Evolutionary conservation across 2,888 invertebrate genomes (phyloP).

Genomic region (Teinopalpus imperialis): DNA sequence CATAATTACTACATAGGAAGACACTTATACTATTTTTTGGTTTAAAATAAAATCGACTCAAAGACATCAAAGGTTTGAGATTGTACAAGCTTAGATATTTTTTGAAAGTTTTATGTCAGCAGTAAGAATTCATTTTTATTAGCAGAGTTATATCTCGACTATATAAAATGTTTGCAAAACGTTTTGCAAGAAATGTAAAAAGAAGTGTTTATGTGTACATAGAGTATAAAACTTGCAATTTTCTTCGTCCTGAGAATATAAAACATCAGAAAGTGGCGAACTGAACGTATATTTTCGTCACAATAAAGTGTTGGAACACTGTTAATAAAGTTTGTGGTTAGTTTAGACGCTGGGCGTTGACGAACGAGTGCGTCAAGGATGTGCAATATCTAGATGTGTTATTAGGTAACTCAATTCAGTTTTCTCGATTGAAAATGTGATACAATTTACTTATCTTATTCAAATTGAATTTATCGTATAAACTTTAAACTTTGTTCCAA

Average conservation of each 20-base stretch:
- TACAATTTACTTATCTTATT: no score
- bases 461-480: no score
- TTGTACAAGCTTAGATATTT: no score
- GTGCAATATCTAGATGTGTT: not conserved
- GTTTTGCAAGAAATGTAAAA: slow-evolving; percentile 3
- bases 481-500: no score
- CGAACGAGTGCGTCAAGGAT: slow-evolving; percentile 3
- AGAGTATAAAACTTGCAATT: slow-evolving; percentile 16
- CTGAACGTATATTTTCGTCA: slow-evolving; percentile 20
- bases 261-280: not conserved
- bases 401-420: not conserved
- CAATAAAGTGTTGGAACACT: slow-evolving; percentile 23
- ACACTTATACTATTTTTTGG: no score
- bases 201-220: slow-evolving; percentile 9
- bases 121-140: not conserved
- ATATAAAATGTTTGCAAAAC: not conserved
- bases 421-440: not conserved
- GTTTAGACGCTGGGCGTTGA: slow-evolving; percentile 20
- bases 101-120: not conserved
- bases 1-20: no score
- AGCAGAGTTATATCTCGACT: not conserved
- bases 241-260: slow-evolving; percentile 6
- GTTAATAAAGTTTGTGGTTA: slow-evolving; percentile 25
- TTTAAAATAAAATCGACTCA: no score
- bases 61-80: no score